A percentile compares a stretch with the other conserved stretches of the same genome.
Conservation (phyloP, 2,113 vertebrate genomes). For the Hydrochoerus hydrochaeris region DNA sequence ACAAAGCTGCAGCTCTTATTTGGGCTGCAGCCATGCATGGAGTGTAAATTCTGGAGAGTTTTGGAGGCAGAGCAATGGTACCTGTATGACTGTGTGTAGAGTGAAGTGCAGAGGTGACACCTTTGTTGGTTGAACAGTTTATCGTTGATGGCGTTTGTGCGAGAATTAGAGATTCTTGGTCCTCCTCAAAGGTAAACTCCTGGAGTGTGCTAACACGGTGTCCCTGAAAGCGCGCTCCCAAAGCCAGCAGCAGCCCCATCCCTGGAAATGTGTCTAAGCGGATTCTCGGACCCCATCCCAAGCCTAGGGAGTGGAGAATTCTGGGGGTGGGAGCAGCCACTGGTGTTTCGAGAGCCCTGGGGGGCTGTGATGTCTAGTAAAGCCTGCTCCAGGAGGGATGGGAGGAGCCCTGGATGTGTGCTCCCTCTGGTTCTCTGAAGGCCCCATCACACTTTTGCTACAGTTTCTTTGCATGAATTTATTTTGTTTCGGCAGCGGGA, state of each 20-base stretch:
- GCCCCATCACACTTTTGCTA: background rate
- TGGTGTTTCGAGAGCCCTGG: rapidly evolving
- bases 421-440: background rate
- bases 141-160: rapidly evolving
- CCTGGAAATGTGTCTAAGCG: too few relatives aligned
- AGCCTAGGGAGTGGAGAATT: background rate
- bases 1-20: rapidly evolving
- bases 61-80: background rate
- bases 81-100: background rate
- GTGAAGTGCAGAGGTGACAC: background rate
- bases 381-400: background rate
- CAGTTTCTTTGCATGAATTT: background rate
- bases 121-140: background rate
- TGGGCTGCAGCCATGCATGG: background rate
- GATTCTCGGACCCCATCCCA: background rate
- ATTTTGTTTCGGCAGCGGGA: background rate
- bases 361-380: background rate
- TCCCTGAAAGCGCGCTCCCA: background rate
- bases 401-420: too few relatives aligned
- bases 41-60: too few relatives aligned
- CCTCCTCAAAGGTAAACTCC: rapidly evolving
- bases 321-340: rapidly evolving
- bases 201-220: rapidly evolving
- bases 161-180: background rate
- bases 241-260: background rate